These are phyloP conservation scores for Drosophila cardini DNA, from an alignment of 1,140 invertebrate species.

Conservation along the genomic window DNA sequence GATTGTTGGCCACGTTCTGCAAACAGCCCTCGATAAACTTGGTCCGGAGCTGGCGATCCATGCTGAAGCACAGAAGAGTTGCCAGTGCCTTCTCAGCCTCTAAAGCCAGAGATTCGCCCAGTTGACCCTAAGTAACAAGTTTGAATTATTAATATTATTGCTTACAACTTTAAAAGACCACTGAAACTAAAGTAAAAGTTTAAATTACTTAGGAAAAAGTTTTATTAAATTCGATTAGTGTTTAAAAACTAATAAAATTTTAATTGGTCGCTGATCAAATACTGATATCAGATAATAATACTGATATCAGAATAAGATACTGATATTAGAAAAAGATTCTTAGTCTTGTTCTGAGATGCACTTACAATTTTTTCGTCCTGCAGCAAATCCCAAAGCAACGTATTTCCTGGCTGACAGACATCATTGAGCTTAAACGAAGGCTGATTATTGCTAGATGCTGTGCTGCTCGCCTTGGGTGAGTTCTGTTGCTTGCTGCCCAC, in stretches of 20 bases:
- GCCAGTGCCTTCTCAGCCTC: conserved; percentile 96
- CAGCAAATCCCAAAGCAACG: conserved; percentile 96
- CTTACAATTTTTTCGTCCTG: conserved; percentile 96
- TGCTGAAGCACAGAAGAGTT: conserved; percentile 95
- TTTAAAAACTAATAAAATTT: no score
- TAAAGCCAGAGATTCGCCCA: conserved; percentile 94
- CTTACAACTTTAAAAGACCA: no score
- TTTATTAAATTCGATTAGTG: no score
- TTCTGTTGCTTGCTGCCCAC: conserved; percentile 69
- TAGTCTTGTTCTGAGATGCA: background rate
- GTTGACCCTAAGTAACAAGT: conserved; percentile 90
- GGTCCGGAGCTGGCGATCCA: conserved; percentile 93
- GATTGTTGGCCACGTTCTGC: conserved; percentile 94
- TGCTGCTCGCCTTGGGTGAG: conserved; percentile 51
- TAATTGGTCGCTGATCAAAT: no score
- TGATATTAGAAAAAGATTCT: no score
- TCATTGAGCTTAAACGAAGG: conserved; percentile 89
- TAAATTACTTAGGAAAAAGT: no score
- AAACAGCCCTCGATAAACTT: conserved; percentile 98
- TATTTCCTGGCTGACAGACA: conserved; percentile 95
- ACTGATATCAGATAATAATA: no score
- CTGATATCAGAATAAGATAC: no score
- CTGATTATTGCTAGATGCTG: conserved; percentile 65
- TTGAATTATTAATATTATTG: no score
- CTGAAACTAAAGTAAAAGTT: no score